Percentiles rank a stretch among this genome's conserved stretches.
Evolutionary conservation across 2,113 vertebrate species (phyloP).

Genomic region (Ophthalmolycus amberensis): DNA sequence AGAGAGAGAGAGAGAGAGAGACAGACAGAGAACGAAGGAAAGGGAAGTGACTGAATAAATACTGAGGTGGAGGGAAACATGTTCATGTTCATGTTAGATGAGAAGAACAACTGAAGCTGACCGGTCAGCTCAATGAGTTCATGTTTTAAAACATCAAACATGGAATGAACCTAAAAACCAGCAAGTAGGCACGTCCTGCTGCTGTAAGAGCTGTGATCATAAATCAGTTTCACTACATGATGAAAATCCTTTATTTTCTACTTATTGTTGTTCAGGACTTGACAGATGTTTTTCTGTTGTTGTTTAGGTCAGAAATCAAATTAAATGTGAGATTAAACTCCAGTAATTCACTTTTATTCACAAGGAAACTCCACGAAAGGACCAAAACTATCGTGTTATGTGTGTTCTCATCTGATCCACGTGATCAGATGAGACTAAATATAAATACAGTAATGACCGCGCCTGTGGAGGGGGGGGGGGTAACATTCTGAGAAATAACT

Average conservation of each 20-base stretch:
- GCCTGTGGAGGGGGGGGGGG: too few species aligned
- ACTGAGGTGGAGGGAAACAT: slow-evolving; percentile 17
- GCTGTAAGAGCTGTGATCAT: background rate
- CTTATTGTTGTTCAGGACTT: background rate
- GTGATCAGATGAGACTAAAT: background rate
- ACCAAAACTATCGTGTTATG: background rate
- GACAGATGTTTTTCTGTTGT: background rate
- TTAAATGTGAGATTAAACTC: background rate
- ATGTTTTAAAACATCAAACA: background rate
- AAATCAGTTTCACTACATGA: background rate
- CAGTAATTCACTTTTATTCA: background rate
- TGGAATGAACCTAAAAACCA: background rate
- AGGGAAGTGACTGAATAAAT: slow-evolving; percentile 42
- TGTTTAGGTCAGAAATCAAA: background rate
- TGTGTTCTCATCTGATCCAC: background rate
- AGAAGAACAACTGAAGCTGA: slow-evolving; percentile 13
- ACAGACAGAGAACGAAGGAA: background rate
- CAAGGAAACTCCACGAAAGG: background rate
- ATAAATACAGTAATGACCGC: background rate
- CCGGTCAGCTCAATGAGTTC: background rate
- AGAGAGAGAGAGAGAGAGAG: background rate
- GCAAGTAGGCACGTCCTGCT: background rate
- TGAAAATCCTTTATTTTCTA: background rate
- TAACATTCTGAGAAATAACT: too few species aligned
- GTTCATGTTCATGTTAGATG: background rate